phyloP scores from a whole-genome alignment of 2,797 vertebrate genomes.

The Passerculus sandwichensis region DNA sequence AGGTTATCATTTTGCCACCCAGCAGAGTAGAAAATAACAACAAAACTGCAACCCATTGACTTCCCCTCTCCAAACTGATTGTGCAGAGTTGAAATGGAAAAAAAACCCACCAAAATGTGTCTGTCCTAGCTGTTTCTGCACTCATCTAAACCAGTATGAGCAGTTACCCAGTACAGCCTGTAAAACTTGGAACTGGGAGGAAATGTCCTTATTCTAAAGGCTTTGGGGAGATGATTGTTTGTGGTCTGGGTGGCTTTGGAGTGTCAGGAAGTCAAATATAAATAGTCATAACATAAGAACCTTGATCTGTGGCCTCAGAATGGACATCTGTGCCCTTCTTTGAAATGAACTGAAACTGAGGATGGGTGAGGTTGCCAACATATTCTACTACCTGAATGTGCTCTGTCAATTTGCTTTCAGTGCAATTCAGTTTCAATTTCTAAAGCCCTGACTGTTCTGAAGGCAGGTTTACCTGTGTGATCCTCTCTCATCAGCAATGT shows the following conservation, averaged over 20 bases:
- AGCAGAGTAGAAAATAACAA: neutral
- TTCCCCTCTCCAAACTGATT: neutral
- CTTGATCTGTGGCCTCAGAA: neutral
- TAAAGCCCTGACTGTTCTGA: neutral
- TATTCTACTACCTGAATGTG: neutral
- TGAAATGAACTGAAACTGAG: neutral
- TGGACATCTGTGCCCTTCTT: neutral
- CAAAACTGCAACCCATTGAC: neutral
- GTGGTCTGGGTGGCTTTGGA: neutral
- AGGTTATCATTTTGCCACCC: constrained; percentile 28
- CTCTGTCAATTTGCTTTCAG: neutral
- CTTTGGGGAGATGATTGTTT: neutral
- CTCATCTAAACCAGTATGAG: neutral
- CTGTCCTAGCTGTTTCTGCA: neutral
- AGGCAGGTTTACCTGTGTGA: neutral
- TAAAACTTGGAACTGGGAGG: neutral
- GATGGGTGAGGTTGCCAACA: neutral
- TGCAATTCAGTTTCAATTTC: neutral
- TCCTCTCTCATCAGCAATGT: neutral
- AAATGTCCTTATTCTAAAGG: neutral
- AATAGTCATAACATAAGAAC: neutral
- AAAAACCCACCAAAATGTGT: neutral
- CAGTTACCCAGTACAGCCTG: neutral
- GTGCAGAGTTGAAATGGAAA: neutral
- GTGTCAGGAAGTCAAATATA: neutral